A percentile compares a stretch with the other conserved stretches of the same genome.
Evolutionary conservation across 2,797 vertebrate genomes (phyloP).

Genomic region (Muraenolepis orangiensis): DNA sequence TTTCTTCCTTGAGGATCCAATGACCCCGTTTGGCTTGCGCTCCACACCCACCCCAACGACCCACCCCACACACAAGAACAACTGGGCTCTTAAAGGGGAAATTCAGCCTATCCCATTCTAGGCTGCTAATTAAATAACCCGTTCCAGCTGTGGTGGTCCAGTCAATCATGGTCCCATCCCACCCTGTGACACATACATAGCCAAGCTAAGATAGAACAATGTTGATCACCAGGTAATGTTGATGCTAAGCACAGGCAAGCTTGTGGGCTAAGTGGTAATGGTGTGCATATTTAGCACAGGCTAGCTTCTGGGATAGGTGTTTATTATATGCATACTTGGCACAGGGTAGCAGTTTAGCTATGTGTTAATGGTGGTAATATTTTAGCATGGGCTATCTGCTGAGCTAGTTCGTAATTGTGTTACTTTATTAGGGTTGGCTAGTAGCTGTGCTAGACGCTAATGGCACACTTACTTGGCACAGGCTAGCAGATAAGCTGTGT

Average conservation of each 20-base stretch:
- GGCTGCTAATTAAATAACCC: too few relatives aligned
- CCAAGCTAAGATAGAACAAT: too few relatives aligned
- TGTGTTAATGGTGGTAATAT: background rate
- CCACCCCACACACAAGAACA: too few relatives aligned
- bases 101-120: too few relatives aligned
- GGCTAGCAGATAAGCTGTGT: background rate
- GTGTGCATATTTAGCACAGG: background rate
- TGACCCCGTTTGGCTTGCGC: too few relatives aligned
- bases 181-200: too few relatives aligned
- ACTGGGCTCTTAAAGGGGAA: too few relatives aligned
- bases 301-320: background rate
- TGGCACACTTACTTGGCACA: background rate
- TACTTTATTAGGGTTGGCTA: background rate
- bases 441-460: background rate
- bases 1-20: too few relatives aligned
- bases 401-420: background rate
- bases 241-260: background rate
- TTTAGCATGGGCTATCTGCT: background rate
- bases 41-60: too few relatives aligned
- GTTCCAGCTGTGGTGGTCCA: background rate
- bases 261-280: background rate
- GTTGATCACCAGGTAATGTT: too few relatives aligned
- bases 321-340: background rate
- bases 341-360: background rate
- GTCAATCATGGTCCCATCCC: too few relatives aligned